Percentiles rank a stretch among this genome's conserved stretches.
Conservation (phyloP, 2,113 vertebrate genomes). For the Aspidoscelis tigris region DNA sequence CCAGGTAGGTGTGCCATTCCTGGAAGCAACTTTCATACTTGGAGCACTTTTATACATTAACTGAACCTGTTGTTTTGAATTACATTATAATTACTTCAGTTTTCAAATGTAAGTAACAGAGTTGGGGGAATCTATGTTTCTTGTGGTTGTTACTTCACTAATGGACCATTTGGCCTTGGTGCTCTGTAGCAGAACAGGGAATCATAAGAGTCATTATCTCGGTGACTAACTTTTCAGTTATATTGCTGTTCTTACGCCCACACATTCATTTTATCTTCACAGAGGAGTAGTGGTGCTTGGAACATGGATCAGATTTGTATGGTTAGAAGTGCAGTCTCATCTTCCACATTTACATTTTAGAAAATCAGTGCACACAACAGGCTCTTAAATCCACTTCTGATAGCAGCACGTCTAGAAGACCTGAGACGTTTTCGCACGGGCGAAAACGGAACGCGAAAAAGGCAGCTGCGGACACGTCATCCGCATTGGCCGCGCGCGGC, state of each 20-base stretch:
- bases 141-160: conserved; percentile 20
- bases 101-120: conserved; percentile 20
- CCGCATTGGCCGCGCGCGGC: too few species aligned
- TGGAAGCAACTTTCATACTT: conserved; percentile 51
- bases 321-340: neutral
- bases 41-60: conserved; percentile 39
- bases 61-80: neutral
- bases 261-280: neutral
- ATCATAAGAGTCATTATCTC: conserved; percentile 18
- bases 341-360: neutral
- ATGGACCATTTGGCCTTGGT: conserved; percentile 7
- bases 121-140: neutral
- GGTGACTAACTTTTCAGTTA: neutral
- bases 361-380: neutral
- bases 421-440: too few species aligned
- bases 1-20: conserved; percentile 32
- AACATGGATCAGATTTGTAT: neutral
- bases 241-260: neutral
- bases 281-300: neutral
- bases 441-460: too few species aligned
- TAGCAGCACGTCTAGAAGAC: neutral
- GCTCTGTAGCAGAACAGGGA: conserved; percentile 19
- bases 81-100: conserved; percentile 11
- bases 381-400: neutral
- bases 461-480: too few species aligned